Percentiles rank a stretch among this genome's conserved stretches.
Evolutionary conservation across 2,888 invertebrate species (phyloP).

Genomic region (Copidosoma aretas): DNA sequence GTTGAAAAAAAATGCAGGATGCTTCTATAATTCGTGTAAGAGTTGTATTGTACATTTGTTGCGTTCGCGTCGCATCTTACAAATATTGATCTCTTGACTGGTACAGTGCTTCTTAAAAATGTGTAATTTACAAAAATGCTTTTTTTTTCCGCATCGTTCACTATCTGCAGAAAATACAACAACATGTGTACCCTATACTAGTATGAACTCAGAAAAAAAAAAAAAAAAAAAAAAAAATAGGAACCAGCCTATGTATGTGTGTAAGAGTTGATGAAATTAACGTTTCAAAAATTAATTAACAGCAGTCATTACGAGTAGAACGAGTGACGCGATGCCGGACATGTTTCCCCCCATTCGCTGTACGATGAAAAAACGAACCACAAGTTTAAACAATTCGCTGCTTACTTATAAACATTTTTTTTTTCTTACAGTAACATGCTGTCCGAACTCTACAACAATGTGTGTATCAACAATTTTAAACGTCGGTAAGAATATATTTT

Average conservation of each 20-base stretch:
- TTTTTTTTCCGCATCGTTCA: constrained; percentile 16
- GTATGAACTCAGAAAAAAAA: constrained; percentile 9
- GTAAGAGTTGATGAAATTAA: constrained; percentile 1
- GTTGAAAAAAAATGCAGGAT: neutral
- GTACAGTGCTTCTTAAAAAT: constrained; percentile 26
- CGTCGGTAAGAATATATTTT: no score
- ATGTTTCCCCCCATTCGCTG: no score
- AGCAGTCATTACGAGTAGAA: no score
- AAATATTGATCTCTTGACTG: constrained; percentile 26
- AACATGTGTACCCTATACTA: constrained; percentile 2
- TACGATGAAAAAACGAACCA: no score
- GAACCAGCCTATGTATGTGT: constrained; percentile 50
- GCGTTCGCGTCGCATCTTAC: constrained; percentile 9
- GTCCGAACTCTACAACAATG: no score
- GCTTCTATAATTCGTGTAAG: neutral
- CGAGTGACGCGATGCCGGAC: no score
- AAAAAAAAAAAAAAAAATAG: constrained; percentile 48
- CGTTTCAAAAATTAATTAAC: no score
- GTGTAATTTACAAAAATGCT: constrained; percentile 22
- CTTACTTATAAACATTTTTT: no score
- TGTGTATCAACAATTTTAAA: no score
- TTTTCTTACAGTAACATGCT: no score
- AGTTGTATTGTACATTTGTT: constrained; percentile 11
- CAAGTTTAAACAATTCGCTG: no score
- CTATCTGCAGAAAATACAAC: constrained; percentile 13